These are phyloP conservation scores for Cyrtonyx montezumae DNA, from an alignment of 2,113 vertebrate genomes.

Conservation along the genomic window DNA sequence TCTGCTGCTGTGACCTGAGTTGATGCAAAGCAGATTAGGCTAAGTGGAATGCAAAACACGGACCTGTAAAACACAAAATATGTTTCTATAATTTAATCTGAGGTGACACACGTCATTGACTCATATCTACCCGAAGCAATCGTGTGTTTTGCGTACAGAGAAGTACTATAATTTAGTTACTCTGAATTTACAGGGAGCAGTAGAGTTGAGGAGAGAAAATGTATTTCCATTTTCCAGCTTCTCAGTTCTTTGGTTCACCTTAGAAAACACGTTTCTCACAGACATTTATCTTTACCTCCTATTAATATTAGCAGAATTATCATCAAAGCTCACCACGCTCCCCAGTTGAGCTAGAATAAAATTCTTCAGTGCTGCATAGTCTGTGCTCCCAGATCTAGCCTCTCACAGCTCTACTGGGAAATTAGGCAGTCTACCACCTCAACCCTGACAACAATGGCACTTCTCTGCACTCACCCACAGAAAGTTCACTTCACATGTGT, in stretches of 20 bases:
- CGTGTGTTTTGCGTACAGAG: background rate
- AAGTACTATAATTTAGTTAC: background rate
- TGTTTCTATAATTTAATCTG: background rate
- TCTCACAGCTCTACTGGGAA: background rate
- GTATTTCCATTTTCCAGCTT: background rate
- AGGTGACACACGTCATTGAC: background rate
- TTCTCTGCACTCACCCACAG: background rate
- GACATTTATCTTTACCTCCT: background rate
- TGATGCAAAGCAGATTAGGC: background rate
- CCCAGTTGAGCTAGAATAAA: background rate
- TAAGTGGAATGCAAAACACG: background rate
- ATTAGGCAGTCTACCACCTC: background rate
- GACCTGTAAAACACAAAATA: background rate
- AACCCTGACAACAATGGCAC: background rate
- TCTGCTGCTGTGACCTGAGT: background rate
- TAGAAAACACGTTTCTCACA: background rate
- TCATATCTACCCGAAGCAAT: background rate
- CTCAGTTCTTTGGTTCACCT: background rate
- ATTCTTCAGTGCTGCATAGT: background rate
- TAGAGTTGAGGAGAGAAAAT: background rate
- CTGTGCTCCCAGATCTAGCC: background rate
- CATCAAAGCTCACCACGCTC: background rate
- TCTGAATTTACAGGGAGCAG: background rate
- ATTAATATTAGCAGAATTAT: background rate
- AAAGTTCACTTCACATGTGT: background rate